phyloP scores from a whole-genome alignment of 2,113 vertebrate species.

The Phalacrocorax brasilianus region DNA sequence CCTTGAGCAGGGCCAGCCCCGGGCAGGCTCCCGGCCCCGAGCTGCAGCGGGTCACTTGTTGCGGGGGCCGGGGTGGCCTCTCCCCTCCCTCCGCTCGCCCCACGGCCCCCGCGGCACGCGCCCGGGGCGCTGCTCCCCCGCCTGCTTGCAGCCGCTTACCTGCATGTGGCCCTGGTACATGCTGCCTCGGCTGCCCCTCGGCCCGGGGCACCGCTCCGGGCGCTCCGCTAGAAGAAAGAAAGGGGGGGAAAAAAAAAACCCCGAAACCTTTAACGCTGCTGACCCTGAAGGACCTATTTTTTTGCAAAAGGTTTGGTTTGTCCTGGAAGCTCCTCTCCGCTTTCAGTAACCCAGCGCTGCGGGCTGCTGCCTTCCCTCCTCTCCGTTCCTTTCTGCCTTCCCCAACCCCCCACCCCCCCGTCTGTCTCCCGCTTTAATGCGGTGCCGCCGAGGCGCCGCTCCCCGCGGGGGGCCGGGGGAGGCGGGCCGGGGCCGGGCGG shows the following conservation, averaged over 20 bases:
- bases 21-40: not conserved
- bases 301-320: not conserved
- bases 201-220: not conserved
- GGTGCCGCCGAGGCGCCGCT: constrained; percentile 51
- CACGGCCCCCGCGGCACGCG: not conserved
- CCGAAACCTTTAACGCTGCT: not conserved
- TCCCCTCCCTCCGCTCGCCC: not conserved
- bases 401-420: too few species aligned
- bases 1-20: not conserved
- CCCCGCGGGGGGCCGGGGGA: constrained; percentile 60
- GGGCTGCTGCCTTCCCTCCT: not conserved
- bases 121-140: not conserved
- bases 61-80: constrained; percentile 25
- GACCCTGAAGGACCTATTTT: not conserved
- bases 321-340: not conserved
- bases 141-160: constrained; percentile 64
- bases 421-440: not conserved
- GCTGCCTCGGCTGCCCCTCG: constrained; percentile 65
- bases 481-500: not conserved
- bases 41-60: constrained; percentile 73
- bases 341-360: not conserved
- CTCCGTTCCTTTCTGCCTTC: not conserved
- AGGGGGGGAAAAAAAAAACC: not conserved
- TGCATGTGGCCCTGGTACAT: constrained; percentile 88
- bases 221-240: not conserved